Conservation (phyloP, 1,140 invertebrate genomes). For the Brachionus angularis region DNA sequence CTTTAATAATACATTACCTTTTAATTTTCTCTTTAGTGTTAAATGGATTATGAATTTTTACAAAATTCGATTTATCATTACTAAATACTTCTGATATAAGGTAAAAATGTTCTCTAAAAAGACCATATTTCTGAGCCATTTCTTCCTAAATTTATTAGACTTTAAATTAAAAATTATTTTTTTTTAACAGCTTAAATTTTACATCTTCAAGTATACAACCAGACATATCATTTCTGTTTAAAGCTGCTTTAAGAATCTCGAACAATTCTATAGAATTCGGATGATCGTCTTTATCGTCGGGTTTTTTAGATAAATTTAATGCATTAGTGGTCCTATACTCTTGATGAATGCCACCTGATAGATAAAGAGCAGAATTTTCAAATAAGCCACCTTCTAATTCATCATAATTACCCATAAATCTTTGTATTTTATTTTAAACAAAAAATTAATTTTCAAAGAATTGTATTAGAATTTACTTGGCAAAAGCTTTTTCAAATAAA, state of each 20-base stretch:
- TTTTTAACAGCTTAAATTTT: not conserved
- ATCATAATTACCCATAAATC: conserved; percentile 42
- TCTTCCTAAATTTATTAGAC: conserved; percentile 3
- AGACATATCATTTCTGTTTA: conserved; percentile 31
- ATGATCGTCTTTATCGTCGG: not conserved
- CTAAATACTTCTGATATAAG: conserved; percentile 19
- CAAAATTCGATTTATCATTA: conserved; percentile 17
- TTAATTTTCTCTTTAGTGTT: conserved; percentile 37
- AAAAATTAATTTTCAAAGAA: not conserved
- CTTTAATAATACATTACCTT: not conserved
- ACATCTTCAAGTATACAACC: conserved; percentile 42
- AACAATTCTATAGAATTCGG: conserved; percentile 22
- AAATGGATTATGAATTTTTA: conserved; percentile 41
- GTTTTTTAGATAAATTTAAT: not conserved
- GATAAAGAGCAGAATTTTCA: conserved; percentile 28
- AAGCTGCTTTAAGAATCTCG: conserved; percentile 12
- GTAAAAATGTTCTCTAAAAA: conserved; percentile 42
- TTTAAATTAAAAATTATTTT: not conserved
- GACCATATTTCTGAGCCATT: conserved; percentile 42
- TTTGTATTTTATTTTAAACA: not conserved
- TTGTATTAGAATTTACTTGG: conserved; percentile 46
- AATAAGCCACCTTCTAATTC: conserved; percentile 37
- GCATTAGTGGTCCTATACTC: conserved; percentile 3
- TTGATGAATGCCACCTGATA: conserved; percentile 38
- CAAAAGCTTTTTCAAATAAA: conserved; percentile 54